These are phyloP conservation scores for Phalacrocorax aristotelis DNA, from an alignment of 2,113 vertebrate genomes.

Conservation along the genomic window DNA sequence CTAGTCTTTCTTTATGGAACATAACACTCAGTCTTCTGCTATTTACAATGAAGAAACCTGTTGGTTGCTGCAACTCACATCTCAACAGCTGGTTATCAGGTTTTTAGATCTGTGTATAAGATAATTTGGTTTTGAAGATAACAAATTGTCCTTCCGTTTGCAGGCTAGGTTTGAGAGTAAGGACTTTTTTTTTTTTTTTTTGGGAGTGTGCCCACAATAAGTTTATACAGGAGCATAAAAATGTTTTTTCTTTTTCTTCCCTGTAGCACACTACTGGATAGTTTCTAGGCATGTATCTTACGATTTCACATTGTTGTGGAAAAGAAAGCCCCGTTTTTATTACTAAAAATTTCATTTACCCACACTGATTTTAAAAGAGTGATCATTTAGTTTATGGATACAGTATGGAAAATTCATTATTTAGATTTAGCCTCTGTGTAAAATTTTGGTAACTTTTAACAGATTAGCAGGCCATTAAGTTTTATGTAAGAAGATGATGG, in stretches of 20 bases:
- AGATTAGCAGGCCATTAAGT: neutral
- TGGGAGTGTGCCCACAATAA: neutral
- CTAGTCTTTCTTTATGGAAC: neutral
- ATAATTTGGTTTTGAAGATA: neutral
- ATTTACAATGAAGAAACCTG: neutral
- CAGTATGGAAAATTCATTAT: neutral
- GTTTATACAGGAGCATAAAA: neutral
- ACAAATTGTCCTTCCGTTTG: neutral
- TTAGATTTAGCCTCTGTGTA: neutral
- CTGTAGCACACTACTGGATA: neutral
- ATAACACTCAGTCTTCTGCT: neutral
- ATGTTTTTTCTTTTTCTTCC: neutral
- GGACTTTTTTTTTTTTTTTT: neutral
- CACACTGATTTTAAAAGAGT: neutral
- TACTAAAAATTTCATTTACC: neutral
- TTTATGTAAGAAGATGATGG: neutral
- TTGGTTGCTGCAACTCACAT: neutral
- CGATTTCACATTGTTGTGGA: neutral
- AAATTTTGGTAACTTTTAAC: neutral
- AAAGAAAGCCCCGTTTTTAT: neutral
- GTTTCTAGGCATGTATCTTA: neutral
- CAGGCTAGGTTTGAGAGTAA: neutral
- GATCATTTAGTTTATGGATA: neutral
- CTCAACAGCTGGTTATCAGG: neutral
- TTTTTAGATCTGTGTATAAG: neutral